Percentiles rank a stretch among this genome's conserved stretches.
Evolutionary conservation across 2,888 invertebrate species (phyloP).

Genomic region (Eristalinus sepulchralis): DNA sequence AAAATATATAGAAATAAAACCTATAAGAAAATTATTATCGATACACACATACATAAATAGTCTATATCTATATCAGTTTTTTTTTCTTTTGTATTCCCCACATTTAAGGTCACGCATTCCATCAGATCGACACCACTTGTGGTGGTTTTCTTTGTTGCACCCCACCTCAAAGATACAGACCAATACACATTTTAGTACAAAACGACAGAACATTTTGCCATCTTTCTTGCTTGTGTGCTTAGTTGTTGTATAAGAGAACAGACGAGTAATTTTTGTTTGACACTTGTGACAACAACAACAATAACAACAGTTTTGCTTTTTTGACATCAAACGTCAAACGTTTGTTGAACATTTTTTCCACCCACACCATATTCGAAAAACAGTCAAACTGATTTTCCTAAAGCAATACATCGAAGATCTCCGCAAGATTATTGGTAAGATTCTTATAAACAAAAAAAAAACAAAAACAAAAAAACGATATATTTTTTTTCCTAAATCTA

Average conservation of each 20-base stretch:
- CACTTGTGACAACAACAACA: slow-evolving; percentile 41
- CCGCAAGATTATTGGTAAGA: slow-evolving; percentile 82
- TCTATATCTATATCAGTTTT: background rate
- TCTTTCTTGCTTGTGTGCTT: slow-evolving; percentile 61
- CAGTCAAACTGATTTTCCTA: slow-evolving; percentile 81
- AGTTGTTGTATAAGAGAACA: slow-evolving; percentile 43
- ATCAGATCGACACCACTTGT: slow-evolving; percentile 55
- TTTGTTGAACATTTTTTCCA: slow-evolving; percentile 58
- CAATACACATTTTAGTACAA: background rate
- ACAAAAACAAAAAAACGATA: background rate
- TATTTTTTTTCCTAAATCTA: slow-evolving; percentile 14
- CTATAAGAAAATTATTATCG: slow-evolving; percentile 48
- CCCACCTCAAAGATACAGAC: background rate
- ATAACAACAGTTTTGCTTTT: slow-evolving; percentile 47
- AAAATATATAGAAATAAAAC: slow-evolving; percentile 14
- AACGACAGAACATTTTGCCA: background rate
- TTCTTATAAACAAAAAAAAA: slow-evolving; percentile 14
- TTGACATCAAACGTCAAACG: background rate
- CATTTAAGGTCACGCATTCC: slow-evolving; percentile 71
- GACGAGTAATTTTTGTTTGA: slow-evolving; percentile 18
- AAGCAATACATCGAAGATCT: slow-evolving; percentile 82
- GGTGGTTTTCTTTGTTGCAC: slow-evolving; percentile 44
- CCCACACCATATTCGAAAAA: slow-evolving; percentile 73
- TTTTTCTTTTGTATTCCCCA: slow-evolving; percentile 55
- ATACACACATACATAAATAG: slow-evolving; percentile 24